Conservation (phyloP, 2,888 invertebrate genomes). For the Reticulitermes lucifugus region DNA sequence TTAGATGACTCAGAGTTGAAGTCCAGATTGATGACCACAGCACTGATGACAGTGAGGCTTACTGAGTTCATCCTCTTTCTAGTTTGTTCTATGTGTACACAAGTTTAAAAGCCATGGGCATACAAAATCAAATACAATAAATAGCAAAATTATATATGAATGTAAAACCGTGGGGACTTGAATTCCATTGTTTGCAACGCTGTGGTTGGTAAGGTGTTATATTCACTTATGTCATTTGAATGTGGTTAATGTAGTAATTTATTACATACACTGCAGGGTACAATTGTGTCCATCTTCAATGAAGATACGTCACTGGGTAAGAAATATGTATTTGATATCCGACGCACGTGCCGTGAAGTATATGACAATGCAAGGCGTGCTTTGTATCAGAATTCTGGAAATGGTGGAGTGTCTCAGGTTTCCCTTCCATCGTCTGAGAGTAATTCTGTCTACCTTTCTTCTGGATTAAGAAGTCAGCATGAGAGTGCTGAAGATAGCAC, state of each 20-base stretch:
- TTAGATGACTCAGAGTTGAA: too few relatives aligned
- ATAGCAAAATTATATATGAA: too few relatives aligned
- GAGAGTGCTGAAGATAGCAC: not conserved
- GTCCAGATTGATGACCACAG: too few relatives aligned
- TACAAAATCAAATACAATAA: too few relatives aligned
- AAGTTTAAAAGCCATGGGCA: too few relatives aligned
- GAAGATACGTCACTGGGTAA: constrained; percentile 88
- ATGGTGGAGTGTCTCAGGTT: not conserved
- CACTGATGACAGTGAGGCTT: too few relatives aligned
- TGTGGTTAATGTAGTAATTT: not conserved
- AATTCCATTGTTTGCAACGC: too few relatives aligned
- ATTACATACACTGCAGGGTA: constrained; percentile 70
- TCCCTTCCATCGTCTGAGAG: not conserved
- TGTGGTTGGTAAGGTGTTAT: too few relatives aligned
- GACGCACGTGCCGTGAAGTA: constrained; percentile 88
- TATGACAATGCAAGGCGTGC: constrained; percentile 88
- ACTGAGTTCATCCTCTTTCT: too few relatives aligned
- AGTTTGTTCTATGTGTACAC: too few relatives aligned
- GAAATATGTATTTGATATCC: constrained; percentile 91
- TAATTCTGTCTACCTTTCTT: not conserved
- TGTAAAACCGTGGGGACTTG: too few relatives aligned
- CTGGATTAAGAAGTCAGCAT: not conserved
- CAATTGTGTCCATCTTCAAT: constrained; percentile 91
- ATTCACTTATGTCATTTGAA: not conserved
- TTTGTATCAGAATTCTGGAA: constrained; percentile 68